phyloP scores from a whole-genome alignment of 2,888 invertebrate genomes.

The Nomada lathburiana region DNA sequence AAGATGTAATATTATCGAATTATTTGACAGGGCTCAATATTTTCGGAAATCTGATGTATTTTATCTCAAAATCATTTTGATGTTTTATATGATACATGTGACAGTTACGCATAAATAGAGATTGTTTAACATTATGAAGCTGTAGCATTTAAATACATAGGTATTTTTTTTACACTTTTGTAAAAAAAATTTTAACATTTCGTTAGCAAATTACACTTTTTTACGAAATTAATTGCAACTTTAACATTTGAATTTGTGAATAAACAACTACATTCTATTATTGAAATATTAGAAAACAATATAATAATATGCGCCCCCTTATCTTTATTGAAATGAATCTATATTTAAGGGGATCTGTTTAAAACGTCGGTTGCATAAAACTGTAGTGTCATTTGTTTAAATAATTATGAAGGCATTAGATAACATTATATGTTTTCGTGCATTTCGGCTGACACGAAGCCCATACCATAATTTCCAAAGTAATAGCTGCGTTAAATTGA shows the following conservation, averaged over 20 bases:
- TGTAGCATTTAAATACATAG: slow-evolving; percentile 50
- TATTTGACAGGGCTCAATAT: slow-evolving; percentile 5
- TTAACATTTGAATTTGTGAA: slow-evolving; percentile 53
- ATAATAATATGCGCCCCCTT: slow-evolving; percentile 29
- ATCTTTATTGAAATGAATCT: slow-evolving; percentile 22
- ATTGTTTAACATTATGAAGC: slow-evolving; percentile 6
- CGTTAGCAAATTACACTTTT: slow-evolving; percentile 36
- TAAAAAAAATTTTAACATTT: slow-evolving; percentile 43
- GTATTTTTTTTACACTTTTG: slow-evolving; percentile 49
- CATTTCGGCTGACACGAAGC: slow-evolving; percentile 64
- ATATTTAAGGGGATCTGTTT: slow-evolving; percentile 28
- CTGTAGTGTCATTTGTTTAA: slow-evolving; percentile 23
- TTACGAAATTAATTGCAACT: slow-evolving; percentile 45
- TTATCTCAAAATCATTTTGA: slow-evolving; percentile 6
- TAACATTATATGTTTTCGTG: slow-evolving; percentile 57
- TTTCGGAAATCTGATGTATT: slow-evolving; percentile 6
- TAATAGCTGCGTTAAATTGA: slow-evolving; percentile 58
- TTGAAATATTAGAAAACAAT: slow-evolving; percentile 32
- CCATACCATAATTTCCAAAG: slow-evolving; percentile 65
- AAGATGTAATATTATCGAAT: slow-evolving; percentile 15
- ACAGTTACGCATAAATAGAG: slow-evolving; percentile 15
- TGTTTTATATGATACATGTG: slow-evolving; percentile 20
- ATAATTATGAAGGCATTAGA: slow-evolving; percentile 39
- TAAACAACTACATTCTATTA: slow-evolving; percentile 44
- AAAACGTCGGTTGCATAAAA: slow-evolving; percentile 16